Base-by-base conservation (phyloP, 2,797 vertebrate genomes). In the Alfaro cultratus region DNA sequence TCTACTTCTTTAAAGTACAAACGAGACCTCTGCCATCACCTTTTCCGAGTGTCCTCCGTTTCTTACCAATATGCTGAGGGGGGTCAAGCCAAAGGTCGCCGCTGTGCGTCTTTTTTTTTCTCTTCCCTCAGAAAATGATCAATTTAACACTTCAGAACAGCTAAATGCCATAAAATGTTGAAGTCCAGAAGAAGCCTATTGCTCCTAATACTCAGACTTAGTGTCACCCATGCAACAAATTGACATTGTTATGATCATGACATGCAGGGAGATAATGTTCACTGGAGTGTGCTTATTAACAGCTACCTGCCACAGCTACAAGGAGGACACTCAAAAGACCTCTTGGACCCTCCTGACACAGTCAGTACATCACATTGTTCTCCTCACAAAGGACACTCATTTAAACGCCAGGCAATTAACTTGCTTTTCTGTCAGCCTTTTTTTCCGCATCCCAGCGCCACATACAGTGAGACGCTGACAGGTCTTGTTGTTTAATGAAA, bases 1-100 rank as follows among this genome's bases (percentile, higher is more conserved):
- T 86, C 85, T 80, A 76, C 75, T 76, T 87, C 89, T 91, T 94
- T 83, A 95, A 95, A 95, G 93, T 94, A 93, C 80, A 86, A 94
- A 94, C 82, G 87, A 90, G 92, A 95, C 94, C 95, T 91, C 85
- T 96, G 95, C 93, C 95, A 91, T 95, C 86, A 90, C 90, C 86
- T 93, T 95, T 91, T 88, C 76, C 51, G 80, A 72, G 78, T 46
- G 68, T 46, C 26, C 75, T 89, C 91, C 89, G 86, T 83, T 80
- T 80, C 71, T 84, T 78, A 31, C 74, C 89, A 86, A 90, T 86
- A 90, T 81, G 83, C 89, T 84, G 87, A 82, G 78, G 92, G 92
- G 41, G 91, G 90, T 88, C 84, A 79, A 89, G 89, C 85, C 92
- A 95, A 94, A 95, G 94, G 95, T 95, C 94, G 80, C 47, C 34